Evolutionary conservation across 2,797 vertebrate genomes (phyloP).

Genomic region (Phylloscopus collybita): DNA sequence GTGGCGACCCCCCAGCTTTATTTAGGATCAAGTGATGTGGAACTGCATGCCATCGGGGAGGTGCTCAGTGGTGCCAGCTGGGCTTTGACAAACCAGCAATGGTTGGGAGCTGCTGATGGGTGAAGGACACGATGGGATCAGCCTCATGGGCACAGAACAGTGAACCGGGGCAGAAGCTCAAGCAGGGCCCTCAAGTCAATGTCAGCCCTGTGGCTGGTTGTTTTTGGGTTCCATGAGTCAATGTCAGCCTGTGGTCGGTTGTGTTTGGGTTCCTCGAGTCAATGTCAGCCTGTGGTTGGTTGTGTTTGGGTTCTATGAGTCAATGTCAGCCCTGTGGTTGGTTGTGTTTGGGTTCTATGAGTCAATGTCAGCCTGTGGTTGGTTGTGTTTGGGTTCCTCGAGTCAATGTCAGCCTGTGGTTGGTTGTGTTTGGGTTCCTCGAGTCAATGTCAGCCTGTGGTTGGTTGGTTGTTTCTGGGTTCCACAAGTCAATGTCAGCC

Average conservation of each 20-base stretch:
- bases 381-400: fast-evolving
- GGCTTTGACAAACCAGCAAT: neutral
- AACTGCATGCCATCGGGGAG: neutral
- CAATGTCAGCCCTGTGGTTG: neutral
- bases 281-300: neutral
- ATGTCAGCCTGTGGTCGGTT: fast-evolving
- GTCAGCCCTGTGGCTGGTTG: fast-evolving
- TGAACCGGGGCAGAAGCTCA: neutral
- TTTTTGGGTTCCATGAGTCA: too few species aligned
- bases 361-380: neutral
- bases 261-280: fast-evolving
- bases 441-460: too few species aligned
- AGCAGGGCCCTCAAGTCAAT: fast-evolving
- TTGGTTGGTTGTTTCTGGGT: neutral
- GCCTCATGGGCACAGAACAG: too few species aligned
- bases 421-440: fast-evolving
- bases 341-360: too few species aligned
- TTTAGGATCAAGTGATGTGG: neutral
- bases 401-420: fast-evolving
- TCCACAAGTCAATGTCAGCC: neutral
- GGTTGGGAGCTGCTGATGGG: neutral
- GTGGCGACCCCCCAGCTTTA: neutral
- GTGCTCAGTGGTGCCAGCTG: neutral
- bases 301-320: neutral
- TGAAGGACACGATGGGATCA: neutral